Percentiles rank a stretch among this genome's conserved stretches.
Conservation (phyloP, 2,113 vertebrate species). For the Istiophorus platypterus region DNA sequence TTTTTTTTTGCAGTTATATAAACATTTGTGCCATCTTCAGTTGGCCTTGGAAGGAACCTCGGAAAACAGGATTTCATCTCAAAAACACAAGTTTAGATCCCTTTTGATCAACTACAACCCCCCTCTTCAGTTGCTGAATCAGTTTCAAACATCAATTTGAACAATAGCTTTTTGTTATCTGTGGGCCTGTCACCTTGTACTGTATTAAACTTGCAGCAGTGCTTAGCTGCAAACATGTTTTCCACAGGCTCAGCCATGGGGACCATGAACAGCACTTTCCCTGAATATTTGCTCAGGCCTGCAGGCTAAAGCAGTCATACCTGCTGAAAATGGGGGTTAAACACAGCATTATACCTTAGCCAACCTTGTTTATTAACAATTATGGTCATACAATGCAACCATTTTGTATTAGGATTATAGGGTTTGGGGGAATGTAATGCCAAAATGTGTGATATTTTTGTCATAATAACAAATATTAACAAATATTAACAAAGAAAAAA, state of each 20-base stretch:
- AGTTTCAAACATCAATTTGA: slow-evolving; percentile 1
- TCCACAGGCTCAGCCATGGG: slow-evolving; percentile 56
- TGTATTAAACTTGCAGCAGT: slow-evolving; percentile 38
- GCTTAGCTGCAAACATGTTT: slow-evolving; percentile 31
- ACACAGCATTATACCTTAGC: slow-evolving; percentile 39
- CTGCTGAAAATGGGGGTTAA: slow-evolving; percentile 54
- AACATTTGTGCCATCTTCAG: neutral
- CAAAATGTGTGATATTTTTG: neutral
- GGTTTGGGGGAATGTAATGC: neutral
- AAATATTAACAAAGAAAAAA: too few species aligned
- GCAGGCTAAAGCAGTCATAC: slow-evolving; percentile 37
- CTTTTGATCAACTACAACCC: too few species aligned
- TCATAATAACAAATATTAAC: too few species aligned
- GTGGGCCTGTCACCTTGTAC: slow-evolving; percentile 14
- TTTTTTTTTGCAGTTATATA: neutral
- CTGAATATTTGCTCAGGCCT: slow-evolving; percentile 67
- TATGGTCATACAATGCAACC: neutral
- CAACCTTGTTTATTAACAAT: slow-evolving; percentile 8
- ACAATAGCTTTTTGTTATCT: neutral
- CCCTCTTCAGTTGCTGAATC: neutral
- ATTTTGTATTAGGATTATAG: neutral
- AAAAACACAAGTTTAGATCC: too few species aligned
- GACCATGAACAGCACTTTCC: slow-evolving; percentile 30
- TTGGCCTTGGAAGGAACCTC: neutral
- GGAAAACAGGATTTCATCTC: neutral